Evolutionary conservation across 1,140 invertebrate species (phyloP), one percentile per base, ranked within the genome.

Genomic region (Delia radicum): DNA sequence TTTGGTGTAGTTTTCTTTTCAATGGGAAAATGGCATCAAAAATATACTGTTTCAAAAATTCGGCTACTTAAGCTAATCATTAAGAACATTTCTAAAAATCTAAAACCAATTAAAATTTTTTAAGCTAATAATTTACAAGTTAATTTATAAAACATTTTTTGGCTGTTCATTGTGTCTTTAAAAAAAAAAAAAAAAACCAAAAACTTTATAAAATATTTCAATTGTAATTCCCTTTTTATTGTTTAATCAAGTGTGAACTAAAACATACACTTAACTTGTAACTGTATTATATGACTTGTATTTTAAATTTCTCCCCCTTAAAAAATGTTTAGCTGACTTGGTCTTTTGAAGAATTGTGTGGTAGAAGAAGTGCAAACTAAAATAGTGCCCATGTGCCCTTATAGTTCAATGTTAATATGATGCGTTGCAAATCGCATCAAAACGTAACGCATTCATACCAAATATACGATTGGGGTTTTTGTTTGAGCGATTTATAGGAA

Each of bases 161-260:
- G 48, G n/a, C 48, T 21, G 48, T 55, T 55, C 24, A 55, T 55
- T 55, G 21, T 21, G 8, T 18, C 21, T 21, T 21, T 55, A 7
- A 2, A 55, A 55, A 4, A n/a, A 4, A 18, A n/a, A 18, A 6
- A 48, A 15, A 48, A 48, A n/a, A 5, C 15, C n/a, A 48, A 48
- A 18, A n/a, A 12, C 5, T 37, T 37, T 7, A 12, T 37, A 10
- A 4, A 4, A 0, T 46, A 5, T 5, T n/a, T 46, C 15, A 8
- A 3, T 46, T 3, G 42, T n/a, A 8, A 2, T 5, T n/a, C 3
- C 15, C 48, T 55, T 18, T 55, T 55, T 21, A 55, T 55, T 55
- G n/a, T 55, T 55, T 55, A 69, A 69, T 69, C 65, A 37, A 69
- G 29, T 37, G 65, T 69, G 65, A 69, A 69, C 65, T 55, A 55